These are phyloP conservation scores for Eupithecia dodoneata DNA, from an alignment of 2,888 invertebrate species.

Conservation along the genomic window DNA sequence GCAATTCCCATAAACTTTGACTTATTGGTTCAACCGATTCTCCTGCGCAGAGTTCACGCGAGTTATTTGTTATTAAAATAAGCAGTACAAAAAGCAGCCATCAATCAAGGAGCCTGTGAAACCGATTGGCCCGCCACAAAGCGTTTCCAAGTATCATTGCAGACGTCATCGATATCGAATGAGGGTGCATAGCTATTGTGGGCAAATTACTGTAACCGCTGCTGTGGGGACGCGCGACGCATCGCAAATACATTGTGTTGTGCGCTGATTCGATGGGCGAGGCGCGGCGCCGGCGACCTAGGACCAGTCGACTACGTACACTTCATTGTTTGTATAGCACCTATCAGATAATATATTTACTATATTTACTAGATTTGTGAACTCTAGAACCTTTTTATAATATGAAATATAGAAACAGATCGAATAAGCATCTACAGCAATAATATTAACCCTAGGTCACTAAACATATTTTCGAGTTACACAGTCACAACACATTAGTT, in stretches of 20 bases:
- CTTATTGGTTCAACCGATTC: conserved; percentile 3
- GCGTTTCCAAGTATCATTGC: conserved; percentile 44
- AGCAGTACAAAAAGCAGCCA: not conserved
- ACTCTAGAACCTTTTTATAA: not conserved
- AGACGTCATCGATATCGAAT: conserved; percentile 61
- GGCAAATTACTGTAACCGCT: conserved; percentile 46
- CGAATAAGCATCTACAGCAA: not conserved
- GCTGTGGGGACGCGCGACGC: conserved; percentile 48
- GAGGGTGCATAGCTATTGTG: conserved; percentile 51
- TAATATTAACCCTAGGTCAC: too few species aligned
- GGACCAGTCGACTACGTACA: not conserved
- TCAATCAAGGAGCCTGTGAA: conserved; percentile 13
- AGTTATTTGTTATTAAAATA: conserved; percentile 9
- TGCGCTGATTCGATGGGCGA: conserved; percentile 43
- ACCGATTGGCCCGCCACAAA: conserved; percentile 11
- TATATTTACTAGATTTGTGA: not conserved
- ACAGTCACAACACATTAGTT: too few species aligned
- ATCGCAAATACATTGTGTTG: conserved; percentile 59
- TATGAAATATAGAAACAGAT: not conserved
- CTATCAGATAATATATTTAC: not conserved
- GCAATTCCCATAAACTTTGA: not conserved
- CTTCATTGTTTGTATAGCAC: not conserved
- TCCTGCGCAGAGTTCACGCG: not conserved
- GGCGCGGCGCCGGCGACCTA: conserved; percentile 1
- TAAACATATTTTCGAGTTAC: too few species aligned